Evolutionary conservation across 1,140 invertebrate species (phyloP).

Genomic region (Cheumatopsyche charites): DNA sequence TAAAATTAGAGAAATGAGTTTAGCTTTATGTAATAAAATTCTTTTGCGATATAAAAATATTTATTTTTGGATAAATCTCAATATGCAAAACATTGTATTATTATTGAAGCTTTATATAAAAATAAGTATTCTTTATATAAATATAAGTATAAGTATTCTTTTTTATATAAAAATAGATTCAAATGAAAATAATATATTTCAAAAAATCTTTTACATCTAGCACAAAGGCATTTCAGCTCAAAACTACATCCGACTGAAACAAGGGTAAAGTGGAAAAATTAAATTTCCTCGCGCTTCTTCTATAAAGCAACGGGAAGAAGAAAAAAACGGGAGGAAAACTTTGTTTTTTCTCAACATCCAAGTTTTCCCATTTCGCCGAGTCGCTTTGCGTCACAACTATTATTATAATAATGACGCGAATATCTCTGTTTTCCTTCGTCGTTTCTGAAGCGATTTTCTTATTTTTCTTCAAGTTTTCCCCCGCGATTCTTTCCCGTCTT

Average conservation of each 20-base stretch:
- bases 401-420: slow-evolving; percentile 31
- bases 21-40: no score
- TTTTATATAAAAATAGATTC: no score
- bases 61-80: no score
- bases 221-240: no score
- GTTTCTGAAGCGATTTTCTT: not conserved
- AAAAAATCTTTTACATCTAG: no score
- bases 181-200: no score
- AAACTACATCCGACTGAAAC: not conserved
- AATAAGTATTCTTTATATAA: no score
- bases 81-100: no score
- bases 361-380: slow-evolving; percentile 33
- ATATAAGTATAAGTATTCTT: no score
- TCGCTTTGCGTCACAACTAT: slow-evolving; percentile 35
- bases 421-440: slow-evolving; percentile 22
- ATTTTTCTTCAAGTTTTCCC: not conserved
- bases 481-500: not conserved
- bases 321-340: slow-evolving; percentile 9
- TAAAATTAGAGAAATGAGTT: no score
- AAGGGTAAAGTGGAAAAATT: slow-evolving; percentile 21
- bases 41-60: no score
- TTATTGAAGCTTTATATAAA: no score
- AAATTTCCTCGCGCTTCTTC: not conserved
- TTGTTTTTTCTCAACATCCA: slow-evolving; percentile 2
- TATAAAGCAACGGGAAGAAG: slow-evolving; percentile 3